A percentile compares a stretch with the other conserved stretches of the same genome.
phyloP scores from a whole-genome alignment of 1,140 invertebrate species.

The Plectrocnemia conspersa region DNA sequence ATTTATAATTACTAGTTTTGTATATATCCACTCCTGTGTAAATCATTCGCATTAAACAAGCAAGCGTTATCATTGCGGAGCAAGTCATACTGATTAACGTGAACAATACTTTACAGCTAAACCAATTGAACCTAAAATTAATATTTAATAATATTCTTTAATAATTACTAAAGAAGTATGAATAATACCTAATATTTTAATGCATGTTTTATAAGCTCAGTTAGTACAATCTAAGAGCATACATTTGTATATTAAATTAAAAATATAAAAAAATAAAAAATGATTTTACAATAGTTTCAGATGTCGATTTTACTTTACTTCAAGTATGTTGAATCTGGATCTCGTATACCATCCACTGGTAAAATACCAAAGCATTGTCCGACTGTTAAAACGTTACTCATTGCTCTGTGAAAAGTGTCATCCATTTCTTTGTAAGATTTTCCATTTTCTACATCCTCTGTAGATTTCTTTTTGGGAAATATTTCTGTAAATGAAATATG shows the following conservation, averaged over 20 bases:
- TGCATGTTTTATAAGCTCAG: not conserved
- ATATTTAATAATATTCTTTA: slow-evolving; percentile 7
- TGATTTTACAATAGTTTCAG: not conserved
- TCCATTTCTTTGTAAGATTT: slow-evolving; percentile 6
- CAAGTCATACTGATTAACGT: slow-evolving; percentile 8
- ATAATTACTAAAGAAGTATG: not conserved
- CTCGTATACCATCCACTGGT: slow-evolving; percentile 22
- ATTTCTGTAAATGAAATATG: slow-evolving; percentile 13
- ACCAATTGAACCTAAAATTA: slow-evolving; percentile 25
- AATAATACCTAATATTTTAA: not conserved
- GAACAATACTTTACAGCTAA: slow-evolving; percentile 19
- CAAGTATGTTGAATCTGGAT: slow-evolving; percentile 20
- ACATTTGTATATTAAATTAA: not conserved
- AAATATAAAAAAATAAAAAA: not conserved
- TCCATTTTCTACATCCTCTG: not conserved
- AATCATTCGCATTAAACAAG: slow-evolving; percentile 22
- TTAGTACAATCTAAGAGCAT: not conserved
- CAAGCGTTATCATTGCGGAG: not conserved
- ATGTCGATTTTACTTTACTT: slow-evolving; percentile 9
- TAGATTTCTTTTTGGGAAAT: slow-evolving; percentile 15
- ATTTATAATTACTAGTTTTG: slow-evolving; percentile 24
- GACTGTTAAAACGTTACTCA: slow-evolving; percentile 23
- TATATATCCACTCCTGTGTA: slow-evolving; percentile 17
- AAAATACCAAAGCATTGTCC: slow-evolving; percentile 30
- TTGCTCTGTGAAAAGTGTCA: slow-evolving; percentile 27